Evolutionary conservation across 1,140 invertebrate species (phyloP).

Genomic region (Catajapyx aquilonaris): DNA sequence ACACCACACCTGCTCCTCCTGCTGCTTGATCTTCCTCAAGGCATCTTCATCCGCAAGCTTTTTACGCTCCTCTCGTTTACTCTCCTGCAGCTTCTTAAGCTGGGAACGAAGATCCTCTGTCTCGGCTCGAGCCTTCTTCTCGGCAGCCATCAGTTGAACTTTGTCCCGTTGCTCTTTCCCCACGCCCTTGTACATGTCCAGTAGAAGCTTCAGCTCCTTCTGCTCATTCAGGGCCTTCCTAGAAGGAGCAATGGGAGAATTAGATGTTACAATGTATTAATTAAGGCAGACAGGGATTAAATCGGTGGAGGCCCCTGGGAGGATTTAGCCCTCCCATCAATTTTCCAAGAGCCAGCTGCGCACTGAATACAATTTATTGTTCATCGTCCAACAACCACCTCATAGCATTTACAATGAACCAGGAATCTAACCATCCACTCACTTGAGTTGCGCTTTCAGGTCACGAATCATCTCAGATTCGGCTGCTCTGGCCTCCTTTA

Average conservation of each 20-base stretch:
- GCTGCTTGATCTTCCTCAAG: slow-evolving; percentile 77
- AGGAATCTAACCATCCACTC: too few relatives aligned
- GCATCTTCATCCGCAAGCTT: slow-evolving; percentile 90
- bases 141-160: slow-evolving; percentile 85
- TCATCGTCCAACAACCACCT: too few relatives aligned
- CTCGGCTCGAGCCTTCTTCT: slow-evolving; percentile 73
- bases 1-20: slow-evolving; percentile 81
- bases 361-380: too few relatives aligned
- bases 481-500: slow-evolving; percentile 29
- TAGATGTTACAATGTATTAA: too few relatives aligned
- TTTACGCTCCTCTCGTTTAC: slow-evolving; percentile 73
- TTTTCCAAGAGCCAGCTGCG: too few relatives aligned
- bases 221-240: slow-evolving; percentile 83
- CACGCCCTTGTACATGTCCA: slow-evolving; percentile 94
- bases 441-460: slow-evolving; percentile 80
- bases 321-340: too few relatives aligned
- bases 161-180: slow-evolving; percentile 92
- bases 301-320: too few relatives aligned
- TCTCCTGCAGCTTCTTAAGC: slow-evolving; percentile 71
- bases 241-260: slow-evolving; percentile 12
- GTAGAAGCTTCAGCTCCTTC: slow-evolving; percentile 76
- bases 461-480: slow-evolving; percentile 50
- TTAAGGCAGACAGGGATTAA: too few relatives aligned
- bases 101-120: slow-evolving; percentile 71
- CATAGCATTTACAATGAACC: too few relatives aligned